Base-by-base conservation (phyloP, 2,113 vertebrate genomes). In the Larimichthys polyactis region DNA sequence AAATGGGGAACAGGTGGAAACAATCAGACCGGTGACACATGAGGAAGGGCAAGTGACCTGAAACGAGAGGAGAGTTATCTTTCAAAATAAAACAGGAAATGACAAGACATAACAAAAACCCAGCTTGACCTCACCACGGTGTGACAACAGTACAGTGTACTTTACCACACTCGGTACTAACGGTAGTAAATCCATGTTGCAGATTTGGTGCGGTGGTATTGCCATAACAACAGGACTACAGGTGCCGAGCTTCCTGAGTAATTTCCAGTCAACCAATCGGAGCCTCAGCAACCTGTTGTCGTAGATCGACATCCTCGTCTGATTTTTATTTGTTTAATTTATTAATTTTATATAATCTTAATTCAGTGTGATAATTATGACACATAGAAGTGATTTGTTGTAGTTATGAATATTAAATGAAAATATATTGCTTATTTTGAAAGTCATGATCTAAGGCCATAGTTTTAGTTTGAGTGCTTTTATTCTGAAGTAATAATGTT, bases 181-280 rank as follows among this genome's bases (percentile, higher is more conserved):
- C 58, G 8, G 40, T 9, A 27, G 12, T 71, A n/a, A 43, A 48
- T 29, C 40, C 89, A 46, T 71, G 29, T 86, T 55, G 5, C 92
- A 99, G 98, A 96, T 98, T 36, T 98, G 98, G 97, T 97, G 97
- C 74, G 98, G 97, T 49, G 97, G 97, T 16, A 95, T 99, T 76
- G 89, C 94, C 76, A 81, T 99, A 67, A 94, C 71, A 48, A 97
- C 97, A 1, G 97, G 98, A 51, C 91, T 98, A 85, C 98, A 99
- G 91, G 97, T 99, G 83, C 98, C 98, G 44, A 98, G 94, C 89
- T 95, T 96, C 7, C 95, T 98, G 84, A 95, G 92, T 90, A 96
- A 91, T 14, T 93, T 98, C 64, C 96, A 97, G 86, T 96, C 96
- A 71, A 93, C 82, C 77, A 89, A 93, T 66, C 94, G 83, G 89